Percentiles rank a stretch among this genome's conserved stretches.
Evolutionary conservation across 2,113 vertebrate species (phyloP).

Genomic region (Addax nasomaculatus): DNA sequence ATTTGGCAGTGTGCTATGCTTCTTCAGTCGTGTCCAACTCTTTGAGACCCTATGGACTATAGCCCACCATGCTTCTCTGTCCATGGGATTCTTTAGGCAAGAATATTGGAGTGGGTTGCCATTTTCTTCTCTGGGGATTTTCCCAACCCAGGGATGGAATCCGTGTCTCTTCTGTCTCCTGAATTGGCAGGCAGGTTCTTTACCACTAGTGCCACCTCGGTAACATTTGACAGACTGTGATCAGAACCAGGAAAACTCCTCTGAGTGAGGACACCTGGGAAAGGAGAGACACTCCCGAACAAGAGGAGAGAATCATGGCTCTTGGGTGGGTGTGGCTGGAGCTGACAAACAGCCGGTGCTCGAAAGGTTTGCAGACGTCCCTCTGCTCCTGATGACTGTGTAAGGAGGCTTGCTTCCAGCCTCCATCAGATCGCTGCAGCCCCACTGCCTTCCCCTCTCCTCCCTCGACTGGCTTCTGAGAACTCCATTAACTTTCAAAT

Average conservation of each 20-base stretch:
- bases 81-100: background rate
- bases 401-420: background rate
- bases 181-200: background rate
- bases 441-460: background rate
- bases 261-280: background rate
- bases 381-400: background rate
- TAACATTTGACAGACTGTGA: background rate
- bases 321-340: background rate
- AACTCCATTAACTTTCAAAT: slow-evolving; percentile 45
- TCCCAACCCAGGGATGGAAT: background rate
- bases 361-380: accelerated
- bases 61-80: background rate
- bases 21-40: accelerated
- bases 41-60: background rate
- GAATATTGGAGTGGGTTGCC: background rate
- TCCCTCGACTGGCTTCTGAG: background rate
- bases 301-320: background rate
- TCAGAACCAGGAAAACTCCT: background rate
- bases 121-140: background rate
- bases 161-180: background rate
- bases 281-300: background rate
- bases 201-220: background rate
- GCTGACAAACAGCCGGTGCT: background rate
- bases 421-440: background rate
- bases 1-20: background rate